Percentiles rank a stretch among this genome's conserved stretches.
Conservation (phyloP, 1,140 invertebrate species). For the Euborellia annulipes region DNA sequence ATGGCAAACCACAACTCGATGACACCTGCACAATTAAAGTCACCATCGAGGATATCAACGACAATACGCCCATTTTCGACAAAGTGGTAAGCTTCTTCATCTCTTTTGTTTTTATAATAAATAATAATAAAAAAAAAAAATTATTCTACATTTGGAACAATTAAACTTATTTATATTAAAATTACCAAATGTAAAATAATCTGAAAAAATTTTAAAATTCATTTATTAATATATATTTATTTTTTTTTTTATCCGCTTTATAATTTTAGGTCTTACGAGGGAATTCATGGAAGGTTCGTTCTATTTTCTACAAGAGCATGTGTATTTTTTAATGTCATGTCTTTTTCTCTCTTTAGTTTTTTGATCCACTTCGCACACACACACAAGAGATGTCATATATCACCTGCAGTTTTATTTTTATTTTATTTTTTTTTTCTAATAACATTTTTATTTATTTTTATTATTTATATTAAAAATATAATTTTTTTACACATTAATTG, state of each 20-base stretch:
- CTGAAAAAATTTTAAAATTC: too few relatives aligned
- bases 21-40: conserved; percentile 80
- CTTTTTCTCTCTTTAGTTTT: conserved; percentile 1
- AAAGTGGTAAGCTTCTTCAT: conserved; percentile 42
- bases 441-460: too few relatives aligned
- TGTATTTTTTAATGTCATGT: conserved; percentile 17
- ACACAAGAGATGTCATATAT: too few relatives aligned
- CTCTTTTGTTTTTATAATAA: not conserved
- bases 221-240: not conserved
- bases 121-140: not conserved
- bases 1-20: conserved; percentile 65
- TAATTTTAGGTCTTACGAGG: not conserved
- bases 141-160: not conserved
- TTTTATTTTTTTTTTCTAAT: too few relatives aligned
- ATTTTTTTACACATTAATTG: too few relatives aligned
- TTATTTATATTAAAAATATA: too few relatives aligned
- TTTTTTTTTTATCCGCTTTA: not conserved
- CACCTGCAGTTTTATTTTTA: too few relatives aligned
- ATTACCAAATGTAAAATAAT: too few relatives aligned
- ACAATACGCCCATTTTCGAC: conserved; percentile 73
- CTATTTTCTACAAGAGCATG: not conserved
- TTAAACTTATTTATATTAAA: not conserved
- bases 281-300: not conserved
- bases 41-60: conserved; percentile 72
- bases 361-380: too few relatives aligned